Evolutionary conservation across 2,888 invertebrate genomes (phyloP).

Genomic region (Diarsia mendica): DNA sequence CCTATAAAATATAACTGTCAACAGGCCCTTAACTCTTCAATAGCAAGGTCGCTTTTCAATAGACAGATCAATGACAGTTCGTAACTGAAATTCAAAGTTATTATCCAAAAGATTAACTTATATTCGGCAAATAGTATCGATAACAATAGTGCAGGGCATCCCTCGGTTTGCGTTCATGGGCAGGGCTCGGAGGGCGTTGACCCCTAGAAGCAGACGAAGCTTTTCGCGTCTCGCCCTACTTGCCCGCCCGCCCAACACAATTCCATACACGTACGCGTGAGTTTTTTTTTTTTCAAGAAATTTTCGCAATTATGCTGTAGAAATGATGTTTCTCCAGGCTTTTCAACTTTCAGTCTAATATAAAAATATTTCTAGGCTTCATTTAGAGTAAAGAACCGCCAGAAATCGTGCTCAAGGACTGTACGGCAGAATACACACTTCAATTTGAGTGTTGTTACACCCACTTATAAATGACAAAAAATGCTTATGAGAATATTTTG

Average conservation of each 20-base stretch:
- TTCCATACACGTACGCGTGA: slow-evolving; percentile 59
- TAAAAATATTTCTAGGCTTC: neutral
- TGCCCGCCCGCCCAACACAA: slow-evolving; percentile 82
- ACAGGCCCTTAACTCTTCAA: neutral
- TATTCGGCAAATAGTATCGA: slow-evolving; percentile 80
- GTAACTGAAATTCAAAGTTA: slow-evolving; percentile 26
- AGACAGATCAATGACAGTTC: slow-evolving; percentile 20
- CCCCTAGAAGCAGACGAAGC: slow-evolving; percentile 85
- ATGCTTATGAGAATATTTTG: slow-evolving; percentile 57
- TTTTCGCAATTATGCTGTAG: slow-evolving; percentile 3
- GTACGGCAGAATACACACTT: slow-evolving; percentile 54
- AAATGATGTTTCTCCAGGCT: neutral
- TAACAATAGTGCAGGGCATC: slow-evolving; percentile 81
- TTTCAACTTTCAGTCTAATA: neutral
- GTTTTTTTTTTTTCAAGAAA: slow-evolving; percentile 56
- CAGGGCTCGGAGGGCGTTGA: slow-evolving; percentile 87
- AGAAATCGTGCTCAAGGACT: slow-evolving; percentile 75
- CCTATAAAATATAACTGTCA: slow-evolving; percentile 5
- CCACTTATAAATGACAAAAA: slow-evolving; percentile 52
- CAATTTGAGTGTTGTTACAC: slow-evolving; percentile 52
- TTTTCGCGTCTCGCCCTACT: slow-evolving; percentile 88
- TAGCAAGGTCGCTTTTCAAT: slow-evolving; percentile 30
- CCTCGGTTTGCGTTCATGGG: slow-evolving; percentile 86
- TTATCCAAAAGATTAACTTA: slow-evolving; percentile 32
- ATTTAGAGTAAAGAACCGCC: slow-evolving; percentile 40